Conservation (phyloP, 2,888 invertebrate genomes). For the Cepaea hortensis region DNA sequence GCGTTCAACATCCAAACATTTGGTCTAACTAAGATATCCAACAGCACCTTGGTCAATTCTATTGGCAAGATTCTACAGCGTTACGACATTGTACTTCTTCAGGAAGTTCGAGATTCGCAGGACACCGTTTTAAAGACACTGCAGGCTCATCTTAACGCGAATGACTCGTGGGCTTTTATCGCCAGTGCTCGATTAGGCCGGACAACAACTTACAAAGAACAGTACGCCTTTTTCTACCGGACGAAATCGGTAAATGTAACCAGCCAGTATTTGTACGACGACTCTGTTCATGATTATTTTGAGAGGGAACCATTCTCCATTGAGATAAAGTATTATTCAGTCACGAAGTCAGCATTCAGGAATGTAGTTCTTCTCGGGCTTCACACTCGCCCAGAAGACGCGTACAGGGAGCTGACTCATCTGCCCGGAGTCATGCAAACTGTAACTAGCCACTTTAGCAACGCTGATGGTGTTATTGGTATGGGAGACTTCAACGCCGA, state of each 20-base stretch:
- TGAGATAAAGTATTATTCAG: conserved; percentile 37
- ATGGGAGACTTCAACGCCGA: conserved; percentile 47
- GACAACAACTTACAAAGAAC: conserved; percentile 35
- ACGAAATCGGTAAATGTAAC: background rate
- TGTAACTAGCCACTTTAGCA: background rate
- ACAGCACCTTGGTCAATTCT: background rate
- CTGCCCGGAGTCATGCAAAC: conserved; percentile 19
- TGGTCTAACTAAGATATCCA: conserved; percentile 19
- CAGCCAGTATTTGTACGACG: conserved; percentile 1
- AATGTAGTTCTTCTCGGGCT: conserved; percentile 27
- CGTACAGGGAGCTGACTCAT: conserved; percentile 6
- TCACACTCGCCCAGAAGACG: conserved; percentile 29
- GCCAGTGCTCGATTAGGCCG: conserved; percentile 32
- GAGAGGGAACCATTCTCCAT: conserved; percentile 41
- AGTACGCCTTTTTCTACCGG: conserved; percentile 42
- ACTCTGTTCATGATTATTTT: conserved; percentile 26
- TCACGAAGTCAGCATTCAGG: background rate
- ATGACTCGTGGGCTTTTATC: background rate
- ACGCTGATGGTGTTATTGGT: conserved; percentile 28
- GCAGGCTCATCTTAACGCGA: background rate
- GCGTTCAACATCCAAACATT: conserved; percentile 41
- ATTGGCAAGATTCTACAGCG: conserved; percentile 27
- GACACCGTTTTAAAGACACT: background rate
- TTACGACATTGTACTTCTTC: conserved; percentile 39
- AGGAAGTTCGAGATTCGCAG: conserved; percentile 37